Base-by-base conservation (phyloP, 53 echinoderm and acorn worm species). In the Glandiceps talaboti region DNA sequence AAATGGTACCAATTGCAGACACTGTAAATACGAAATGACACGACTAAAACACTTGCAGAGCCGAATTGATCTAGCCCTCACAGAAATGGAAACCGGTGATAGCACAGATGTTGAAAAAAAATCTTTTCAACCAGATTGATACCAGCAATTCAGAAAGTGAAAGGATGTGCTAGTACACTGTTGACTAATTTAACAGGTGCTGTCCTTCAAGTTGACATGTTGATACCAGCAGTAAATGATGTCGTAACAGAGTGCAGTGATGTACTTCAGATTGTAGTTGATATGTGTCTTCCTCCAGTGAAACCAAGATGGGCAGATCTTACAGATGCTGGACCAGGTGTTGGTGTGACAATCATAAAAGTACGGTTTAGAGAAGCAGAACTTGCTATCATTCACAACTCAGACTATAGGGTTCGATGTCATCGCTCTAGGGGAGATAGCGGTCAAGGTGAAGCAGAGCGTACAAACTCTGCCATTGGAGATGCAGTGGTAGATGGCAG, bases 251-350 rank as follows among this genome's bases (percentile, higher is more conserved):
- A 45, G 20, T 45, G 64, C 64, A 12, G 64, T 45, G 64, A 6
- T 20, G 20, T 20, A 45, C 6, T 45, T 45, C 6, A 45, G 20
- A 20, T 45, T 45, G 6, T 45, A 12, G 64, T 45, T 45, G 64
- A 45, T 45, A 12, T 45, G 64, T 45, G 64, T 45, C 33, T 79
- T 14, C 79, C 79, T 32, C 10, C 26, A 12, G 79, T 79, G 28
- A 79, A 79, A 32, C 79, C 79, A 79, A 31, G 79, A 32, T 79
- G 79, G 79, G 79, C 79, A 12, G 79, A 79, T n/a, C 79, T 79
- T 1, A 79, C 79, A 10, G 79, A 79, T 79, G 79, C 79, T 1
- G 79, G 79, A n/a, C 79, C 79, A 32, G 79, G 79, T 6, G 79
- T 79, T 1, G 79, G 79, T 14, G 79, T 79, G n/a, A 32, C 79